phyloP scores from a whole-genome alignment of 2,113 vertebrate genomes.

The Synodontis membranacea region DNA sequence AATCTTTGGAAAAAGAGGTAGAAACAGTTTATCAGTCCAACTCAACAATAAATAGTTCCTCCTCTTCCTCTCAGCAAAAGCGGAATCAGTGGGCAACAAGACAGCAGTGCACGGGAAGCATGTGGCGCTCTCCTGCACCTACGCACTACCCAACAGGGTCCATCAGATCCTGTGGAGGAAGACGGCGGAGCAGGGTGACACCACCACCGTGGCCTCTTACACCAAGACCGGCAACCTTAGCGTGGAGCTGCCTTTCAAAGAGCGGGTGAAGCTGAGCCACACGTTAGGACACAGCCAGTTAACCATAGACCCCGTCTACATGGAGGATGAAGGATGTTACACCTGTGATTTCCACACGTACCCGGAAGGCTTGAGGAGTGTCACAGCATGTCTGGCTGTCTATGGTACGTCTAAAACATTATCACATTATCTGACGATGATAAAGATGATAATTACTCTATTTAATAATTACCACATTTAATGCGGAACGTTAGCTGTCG shows the following conservation, averaged over 20 bases:
- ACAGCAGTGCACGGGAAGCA: constrained; percentile 61
- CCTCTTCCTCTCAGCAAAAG: constrained; percentile 58
- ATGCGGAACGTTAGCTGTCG: not conserved
- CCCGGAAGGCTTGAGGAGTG: constrained; percentile 64
- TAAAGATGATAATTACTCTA: not conserved
- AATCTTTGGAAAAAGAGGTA: not conserved
- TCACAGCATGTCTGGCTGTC: constrained; percentile 67
- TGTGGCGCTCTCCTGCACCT: constrained; percentile 64
- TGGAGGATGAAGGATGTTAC: constrained; percentile 76
- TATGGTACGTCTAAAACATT: constrained; percentile 63
- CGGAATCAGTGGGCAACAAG: constrained; percentile 62
- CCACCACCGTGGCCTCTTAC: constrained; percentile 62
- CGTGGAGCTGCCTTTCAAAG: constrained; percentile 45
- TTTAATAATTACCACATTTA: not conserved
- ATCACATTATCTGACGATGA: not conserved
- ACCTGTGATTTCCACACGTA: constrained; percentile 75
- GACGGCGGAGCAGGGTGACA: constrained; percentile 66
- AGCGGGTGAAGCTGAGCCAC: constrained; percentile 58
- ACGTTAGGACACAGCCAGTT: constrained; percentile 62
- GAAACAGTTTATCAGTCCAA: not conserved
- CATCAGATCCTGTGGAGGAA: constrained; percentile 75
- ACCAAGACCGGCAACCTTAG: constrained; percentile 4
- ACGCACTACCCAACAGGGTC: constrained; percentile 61
- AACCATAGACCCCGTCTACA: constrained; percentile 58
- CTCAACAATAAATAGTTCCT: not conserved